Evolutionary conservation across 2,888 invertebrate genomes (phyloP).

Genomic region (Hirtodrosophila confusa): DNA sequence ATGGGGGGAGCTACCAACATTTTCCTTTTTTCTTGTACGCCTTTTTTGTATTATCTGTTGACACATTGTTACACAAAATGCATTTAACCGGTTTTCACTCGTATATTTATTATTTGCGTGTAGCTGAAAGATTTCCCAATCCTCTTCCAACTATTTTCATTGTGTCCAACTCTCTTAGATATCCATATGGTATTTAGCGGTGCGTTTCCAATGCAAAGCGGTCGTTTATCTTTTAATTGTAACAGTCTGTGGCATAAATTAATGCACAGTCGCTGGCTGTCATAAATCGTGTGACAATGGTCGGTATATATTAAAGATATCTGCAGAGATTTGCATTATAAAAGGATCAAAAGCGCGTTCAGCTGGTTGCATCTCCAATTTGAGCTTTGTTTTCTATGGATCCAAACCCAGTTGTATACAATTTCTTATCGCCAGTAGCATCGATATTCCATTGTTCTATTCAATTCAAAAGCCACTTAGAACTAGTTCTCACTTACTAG

Average conservation of each 20-base stretch:
- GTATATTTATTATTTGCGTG: constrained; percentile 18
- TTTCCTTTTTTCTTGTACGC: constrained; percentile 52
- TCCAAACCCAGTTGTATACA: neutral
- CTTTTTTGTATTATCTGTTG: constrained; percentile 65
- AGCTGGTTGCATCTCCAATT: constrained; percentile 9
- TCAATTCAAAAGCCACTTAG: constrained; percentile 44
- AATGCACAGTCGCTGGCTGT: constrained; percentile 43
- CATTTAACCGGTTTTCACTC: constrained; percentile 70
- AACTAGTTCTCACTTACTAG: constrained; percentile 47
- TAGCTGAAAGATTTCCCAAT: constrained; percentile 17
- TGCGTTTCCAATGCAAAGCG: constrained; percentile 75
- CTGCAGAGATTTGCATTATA: constrained; percentile 66
- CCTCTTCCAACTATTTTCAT: constrained; percentile 13
- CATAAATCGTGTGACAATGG: constrained; percentile 65
- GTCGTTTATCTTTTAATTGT: constrained; percentile 78
- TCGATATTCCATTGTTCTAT: constrained; percentile 47
- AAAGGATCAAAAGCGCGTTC: constrained; percentile 44
- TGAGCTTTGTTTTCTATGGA: neutral
- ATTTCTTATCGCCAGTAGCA: constrained; percentile 60
- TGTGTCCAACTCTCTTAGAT: constrained; percentile 12
- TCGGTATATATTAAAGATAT: constrained; percentile 54
- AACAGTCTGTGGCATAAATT: constrained; percentile 68
- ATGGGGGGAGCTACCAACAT: constrained; percentile 19
- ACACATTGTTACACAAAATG: constrained; percentile 80
- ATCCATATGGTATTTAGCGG: constrained; percentile 62